Evolutionary conservation across 2,113 vertebrate genomes (phyloP), one percentile per base, ranked within the genome.

Genomic region (Puma concolor): DNA sequence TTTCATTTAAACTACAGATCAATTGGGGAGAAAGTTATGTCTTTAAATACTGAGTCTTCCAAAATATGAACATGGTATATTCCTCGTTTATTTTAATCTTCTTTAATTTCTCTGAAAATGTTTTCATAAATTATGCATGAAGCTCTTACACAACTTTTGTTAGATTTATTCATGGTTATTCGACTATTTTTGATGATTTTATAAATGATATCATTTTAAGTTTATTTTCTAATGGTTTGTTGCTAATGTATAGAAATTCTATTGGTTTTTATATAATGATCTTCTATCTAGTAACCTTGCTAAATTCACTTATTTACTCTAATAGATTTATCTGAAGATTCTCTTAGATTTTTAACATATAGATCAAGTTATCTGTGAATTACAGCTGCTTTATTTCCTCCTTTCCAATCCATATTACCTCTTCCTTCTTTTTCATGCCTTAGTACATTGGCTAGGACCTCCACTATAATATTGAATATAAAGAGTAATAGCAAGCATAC

Each of bases 311-410:
- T 74, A 66, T 29, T 76, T 84, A 64, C 85, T 74, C 54, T 50
- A 38, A 57, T 23, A 41, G 25, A 29, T 84, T 74, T 64, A 36
- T 36, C 69, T 52, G 25, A 36, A 64, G 54, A 64, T 76, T 76
- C 5, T 25, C 74, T 86, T 76, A 71, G 41, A 76, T 85, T 83
- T 76, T 83, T 54, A 83, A 54, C 87, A 95, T 95, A n/a, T 54
- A 67, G 84, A 52, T 77, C 74, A 88, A 80, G 63, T 79, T 29
- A 54, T 54, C 67, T 90, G n/a, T 90, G 69, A 95, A 90, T 57
- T 77, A 64, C 44, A 16, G 48, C 57, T 84, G 48, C 44, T 90
- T 44, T 93, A 44, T 41, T 91, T 67, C 29, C 23, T 84, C 21
- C 48, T 54, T 82, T 90, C 41, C 44, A 69, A 33, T 80, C 25